Base-by-base conservation (phyloP, 2,797 vertebrate genomes). In the Miichthys miiuy region DNA sequence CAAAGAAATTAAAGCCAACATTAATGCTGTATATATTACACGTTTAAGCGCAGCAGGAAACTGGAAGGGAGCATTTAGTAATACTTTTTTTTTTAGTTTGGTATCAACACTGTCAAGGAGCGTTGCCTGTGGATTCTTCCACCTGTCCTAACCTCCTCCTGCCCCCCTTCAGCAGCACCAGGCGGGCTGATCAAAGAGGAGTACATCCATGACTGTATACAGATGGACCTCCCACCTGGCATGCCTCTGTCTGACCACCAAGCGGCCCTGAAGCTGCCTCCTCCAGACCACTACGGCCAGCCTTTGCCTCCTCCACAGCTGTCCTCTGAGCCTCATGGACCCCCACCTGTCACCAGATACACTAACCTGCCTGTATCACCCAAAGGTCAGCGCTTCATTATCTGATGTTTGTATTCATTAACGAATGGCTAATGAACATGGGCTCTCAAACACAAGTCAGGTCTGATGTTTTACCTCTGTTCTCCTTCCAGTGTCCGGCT, bases 171-270 rank as follows among this genome's bases (percentile, higher is more conserved):
- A 90, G 92, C 82, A 48, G 86, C 92, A 0, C 86, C 90, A 5
- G 83, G 81, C 0, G 77, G 93, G 11, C 81, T 91, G n/a, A 95
- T 97, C 79, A 96, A 97, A 79, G 95, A 96, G 87, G 95, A 96
- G 55, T 95, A 93, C 81, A 86, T 92, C 77, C 93, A 92, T 41
- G 94, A 92, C 86, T 93, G 96, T 68, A 92, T 95, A 71, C 96
- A 95, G 88, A 95, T 96, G 94, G 95, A 96, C 41, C 70, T 93
- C 21, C 91, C 94, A 0, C 90, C 91, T 0, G 89, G 92, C 1
- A 88, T 95, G 82, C 83, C 87, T 14, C 69, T 93, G 21, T 77
- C 92, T 1, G 91, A 95, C 42, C 94, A 95, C 77, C 93, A 93
- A 47, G 88, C 65, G 1, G 76, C 88, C 41, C 82, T 88, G 72